A percentile compares a stretch with the other conserved stretches of the same genome.
These are phyloP conservation scores for Polydrusus pterygomalis DNA, from an alignment of 2,888 invertebrate species.

Conservation along the genomic window DNA sequence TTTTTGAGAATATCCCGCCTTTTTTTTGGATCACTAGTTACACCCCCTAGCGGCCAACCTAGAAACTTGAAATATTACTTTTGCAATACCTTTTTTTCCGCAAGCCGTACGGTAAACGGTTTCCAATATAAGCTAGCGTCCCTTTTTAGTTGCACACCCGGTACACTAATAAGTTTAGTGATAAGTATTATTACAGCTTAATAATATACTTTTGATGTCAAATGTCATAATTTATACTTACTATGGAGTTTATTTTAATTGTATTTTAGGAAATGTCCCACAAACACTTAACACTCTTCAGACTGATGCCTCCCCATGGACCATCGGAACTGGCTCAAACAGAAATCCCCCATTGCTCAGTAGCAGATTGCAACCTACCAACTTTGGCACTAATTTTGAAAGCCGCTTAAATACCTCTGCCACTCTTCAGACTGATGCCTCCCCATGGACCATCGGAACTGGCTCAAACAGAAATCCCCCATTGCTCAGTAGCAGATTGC, in stretches of 20 bases:
- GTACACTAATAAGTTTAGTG: too few species aligned
- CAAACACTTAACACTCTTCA: neutral
- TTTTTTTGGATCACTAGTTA: too few species aligned
- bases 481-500: neutral
- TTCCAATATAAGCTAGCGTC: too few species aligned
- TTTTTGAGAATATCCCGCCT: too few species aligned
- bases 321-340: neutral
- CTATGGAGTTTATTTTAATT: neutral
- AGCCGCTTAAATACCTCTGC: neutral
- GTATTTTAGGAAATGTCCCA: conserved; percentile 11
- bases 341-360: neutral
- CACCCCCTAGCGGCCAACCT: too few species aligned
- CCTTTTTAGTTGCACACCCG: too few species aligned
- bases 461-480: neutral
- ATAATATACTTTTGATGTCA: too few species aligned
- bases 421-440: neutral
- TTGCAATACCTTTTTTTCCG: too few species aligned
- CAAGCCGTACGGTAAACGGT: too few species aligned
- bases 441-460: neutral
- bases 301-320: neutral
- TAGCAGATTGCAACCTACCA: neutral
- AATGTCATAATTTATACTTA: too few species aligned
- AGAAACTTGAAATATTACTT: too few species aligned
- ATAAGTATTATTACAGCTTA: too few species aligned
- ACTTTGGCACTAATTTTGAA: neutral